Conservation (phyloP, 2,113 vertebrate genomes). For the Synodontis membranacea region DNA sequence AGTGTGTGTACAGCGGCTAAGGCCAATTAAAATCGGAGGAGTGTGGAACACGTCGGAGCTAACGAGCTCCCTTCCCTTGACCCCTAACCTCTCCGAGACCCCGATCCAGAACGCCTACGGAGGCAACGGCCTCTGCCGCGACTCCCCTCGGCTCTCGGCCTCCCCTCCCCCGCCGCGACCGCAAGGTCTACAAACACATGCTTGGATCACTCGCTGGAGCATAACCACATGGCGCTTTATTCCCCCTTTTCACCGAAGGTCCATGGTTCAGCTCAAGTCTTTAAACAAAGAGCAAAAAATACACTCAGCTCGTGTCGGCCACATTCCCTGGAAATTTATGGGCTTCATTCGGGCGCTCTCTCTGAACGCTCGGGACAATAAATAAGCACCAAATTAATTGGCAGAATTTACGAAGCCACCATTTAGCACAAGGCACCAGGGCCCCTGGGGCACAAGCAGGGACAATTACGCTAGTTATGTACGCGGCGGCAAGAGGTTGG, state of each 20-base stretch:
- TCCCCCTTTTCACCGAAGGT: conserved; percentile 38
- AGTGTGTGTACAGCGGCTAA: conserved; percentile 56
- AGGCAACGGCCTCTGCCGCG: conserved; percentile 54
- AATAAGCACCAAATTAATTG: conserved; percentile 65
- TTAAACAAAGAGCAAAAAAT: conserved; percentile 54
- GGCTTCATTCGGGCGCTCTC: conserved; percentile 50
- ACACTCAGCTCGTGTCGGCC: conserved; percentile 38
- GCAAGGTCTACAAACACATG: conserved; percentile 70
- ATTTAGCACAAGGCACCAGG: conserved; percentile 57
- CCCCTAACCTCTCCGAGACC: conserved; percentile 73
- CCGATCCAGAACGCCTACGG: conserved; percentile 64
- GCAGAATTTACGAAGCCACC: conserved; percentile 59
- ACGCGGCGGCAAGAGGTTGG: conserved; percentile 50
- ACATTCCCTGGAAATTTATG: conserved; percentile 55
- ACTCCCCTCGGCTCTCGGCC: conserved; percentile 37
- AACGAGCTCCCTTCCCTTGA: conserved; percentile 71
- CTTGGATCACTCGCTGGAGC: conserved; percentile 50
- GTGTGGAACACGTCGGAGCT: conserved; percentile 60
- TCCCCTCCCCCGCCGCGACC: conserved; percentile 43
- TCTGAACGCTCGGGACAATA: conserved; percentile 58
- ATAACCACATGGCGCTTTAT: conserved; percentile 63
- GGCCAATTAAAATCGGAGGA: conserved; percentile 67
- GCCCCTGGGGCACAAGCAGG: conserved; percentile 7
- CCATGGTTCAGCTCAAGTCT: conserved; percentile 45
- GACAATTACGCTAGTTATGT: conserved; percentile 54